Evolutionary conservation across 2,888 invertebrate species (phyloP), one percentile per base, ranked within the genome.

Genomic region (Synanthedon tipuliformis): DNA sequence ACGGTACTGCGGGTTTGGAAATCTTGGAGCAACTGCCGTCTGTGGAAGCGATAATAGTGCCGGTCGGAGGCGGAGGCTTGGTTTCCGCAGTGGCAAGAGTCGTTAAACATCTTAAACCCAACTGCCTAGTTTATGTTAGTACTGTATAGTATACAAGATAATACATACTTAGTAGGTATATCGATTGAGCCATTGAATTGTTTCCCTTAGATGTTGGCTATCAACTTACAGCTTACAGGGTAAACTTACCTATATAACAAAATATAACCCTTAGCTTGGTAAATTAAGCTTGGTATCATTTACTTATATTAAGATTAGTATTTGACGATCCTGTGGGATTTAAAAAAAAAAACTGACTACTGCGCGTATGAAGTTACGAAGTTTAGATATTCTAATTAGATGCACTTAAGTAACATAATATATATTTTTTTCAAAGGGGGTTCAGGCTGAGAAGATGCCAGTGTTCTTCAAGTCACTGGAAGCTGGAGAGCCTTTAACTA

Each of bases 1-100:
- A 96, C 77, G 98, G 98, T 8, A 96, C 96, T 0, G 84, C 97
- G 65, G 98, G 95, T 2, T 71, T 98, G 63, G 98, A 98, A 80
- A 95, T 98, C 53, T 75, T 96, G 48, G 95, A 97, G 61, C 95
- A 97, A 73, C 92, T 96, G 0, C 90, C 92, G 0, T 89, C 92
- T 54, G 89, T 96, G 11, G 97, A 98, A 71, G 97, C 97, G 0
- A 89, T 97, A 41, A 88, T 98, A 5, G 91, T 98, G 16, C 97
- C 98, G 0, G 94, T 97, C 1, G 98, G 97, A 2, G 95, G 95
- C 13, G 96, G 94, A 10, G 97, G 97, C 0, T 87, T 98, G 4
- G 92, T 95, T 50, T 96, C 97, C 0, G 96, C 97, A 0, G 87
- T 95, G 12, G 93, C 95, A 1, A 89, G 94, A 0, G 96, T 96